Evolutionary conservation across 1,140 invertebrate genomes (phyloP), one percentile per base, ranked within the genome.

Genomic region (Sminthurides bifidus): DNA sequence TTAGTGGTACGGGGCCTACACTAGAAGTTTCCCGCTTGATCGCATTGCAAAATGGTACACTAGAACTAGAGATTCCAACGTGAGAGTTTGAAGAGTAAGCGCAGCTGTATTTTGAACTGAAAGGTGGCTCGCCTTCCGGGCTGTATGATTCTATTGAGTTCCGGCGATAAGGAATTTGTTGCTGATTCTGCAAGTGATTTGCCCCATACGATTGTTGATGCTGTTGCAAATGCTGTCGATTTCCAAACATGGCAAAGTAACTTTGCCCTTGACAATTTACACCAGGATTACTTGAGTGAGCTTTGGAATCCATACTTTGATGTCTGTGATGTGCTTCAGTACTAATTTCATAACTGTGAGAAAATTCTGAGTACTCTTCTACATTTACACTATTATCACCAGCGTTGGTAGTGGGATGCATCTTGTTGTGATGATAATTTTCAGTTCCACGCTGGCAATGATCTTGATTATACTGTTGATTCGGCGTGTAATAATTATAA

Each of bases 71-170:
- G 21, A 33, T 21, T 37, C 26, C 50, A 38, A 41, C 5, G n/a
- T 26, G 12, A 54, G 19, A 33, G 40, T 54, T 54, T 21, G 38
- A 33, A 46, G 26, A 27, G 38, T 31, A 46, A 41, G 43, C 54
- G 40, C 52, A 58, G 12, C 52, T 51, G 49, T 63, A 63, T 40
- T 56, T 63, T n/a, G 45, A 30, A 38, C 50, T 50, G 24, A 59
- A 60, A 27, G 41, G 23, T 27, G 49, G 30, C 21, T 54, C 56
- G 53, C 59, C 56, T 44, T 58, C 56, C 3, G 56, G 44, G 57
- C 63, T 64, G 40, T 48, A 64, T n/a, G 63, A 64, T 38, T 64
- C 63, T 6, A 64, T 61, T 26, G 63, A 64, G 44, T 64, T 64
- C 52, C 63, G 45, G 38, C 63, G 24, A 43, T 56, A 54, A 15